phyloP scores from a whole-genome alignment of 2,113 vertebrate genomes.

The Pholis gunnellus region DNA sequence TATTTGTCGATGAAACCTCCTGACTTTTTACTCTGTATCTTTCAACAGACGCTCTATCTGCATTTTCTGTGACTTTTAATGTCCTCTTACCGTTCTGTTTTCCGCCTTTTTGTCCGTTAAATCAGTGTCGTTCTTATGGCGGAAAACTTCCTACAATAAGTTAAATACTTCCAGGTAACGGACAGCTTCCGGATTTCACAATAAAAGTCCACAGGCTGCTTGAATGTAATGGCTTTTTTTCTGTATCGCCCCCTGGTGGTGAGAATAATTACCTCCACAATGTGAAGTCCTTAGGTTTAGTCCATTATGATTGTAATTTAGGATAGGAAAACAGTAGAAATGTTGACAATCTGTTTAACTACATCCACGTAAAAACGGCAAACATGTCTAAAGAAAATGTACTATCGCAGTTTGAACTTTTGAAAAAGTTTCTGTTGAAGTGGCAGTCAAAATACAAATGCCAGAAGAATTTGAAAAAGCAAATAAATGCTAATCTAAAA shows the following conservation, averaged over 20 bases:
- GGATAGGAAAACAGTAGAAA: background rate
- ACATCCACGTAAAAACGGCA: background rate
- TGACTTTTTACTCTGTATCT: rapidly evolving
- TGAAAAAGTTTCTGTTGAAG: background rate
- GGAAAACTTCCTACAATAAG: conserved; percentile 45
- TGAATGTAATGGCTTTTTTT: background rate
- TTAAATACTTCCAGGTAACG: conserved; percentile 22
- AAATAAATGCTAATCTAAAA: background rate
- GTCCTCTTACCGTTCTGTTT: conserved; percentile 8
- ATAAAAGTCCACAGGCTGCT: background rate
- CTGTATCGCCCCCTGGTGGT: background rate
- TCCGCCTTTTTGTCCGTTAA: conserved; percentile 1
- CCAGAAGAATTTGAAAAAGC: background rate
- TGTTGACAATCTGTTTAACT: background rate
- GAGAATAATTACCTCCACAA: background rate
- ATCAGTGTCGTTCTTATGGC: conserved; percentile 35
- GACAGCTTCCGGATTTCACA: conserved; percentile 32
- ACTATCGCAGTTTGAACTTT: background rate
- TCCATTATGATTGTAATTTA: background rate
- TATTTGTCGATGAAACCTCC: background rate
- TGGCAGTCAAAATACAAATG: background rate
- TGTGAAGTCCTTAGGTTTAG: background rate
- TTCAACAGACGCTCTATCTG: background rate
- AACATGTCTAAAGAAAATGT: background rate
- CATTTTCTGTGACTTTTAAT: rapidly evolving